Evolutionary conservation across 2,113 vertebrate species (phyloP).

Genomic region (Onychorhynchus coronatus): DNA sequence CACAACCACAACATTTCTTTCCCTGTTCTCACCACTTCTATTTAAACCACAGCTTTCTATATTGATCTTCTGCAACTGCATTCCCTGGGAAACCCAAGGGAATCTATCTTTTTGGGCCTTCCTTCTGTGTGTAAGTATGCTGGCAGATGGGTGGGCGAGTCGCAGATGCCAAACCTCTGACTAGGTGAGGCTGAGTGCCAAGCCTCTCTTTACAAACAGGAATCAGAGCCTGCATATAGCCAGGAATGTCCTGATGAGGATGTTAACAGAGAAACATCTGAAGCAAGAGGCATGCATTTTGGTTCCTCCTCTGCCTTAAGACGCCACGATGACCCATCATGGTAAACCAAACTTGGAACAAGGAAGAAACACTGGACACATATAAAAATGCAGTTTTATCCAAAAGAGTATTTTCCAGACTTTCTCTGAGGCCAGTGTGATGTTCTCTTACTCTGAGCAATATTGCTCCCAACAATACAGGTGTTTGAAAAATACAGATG

Average conservation of each 20-base stretch:
- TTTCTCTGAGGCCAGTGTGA: neutral
- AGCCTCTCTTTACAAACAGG: neutral
- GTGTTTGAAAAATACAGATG: neutral
- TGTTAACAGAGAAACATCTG: neutral
- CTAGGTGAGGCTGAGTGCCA: neutral
- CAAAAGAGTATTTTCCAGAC: neutral
- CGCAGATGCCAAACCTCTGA: neutral
- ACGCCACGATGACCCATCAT: neutral
- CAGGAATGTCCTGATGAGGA: neutral
- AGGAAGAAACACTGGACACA: neutral
- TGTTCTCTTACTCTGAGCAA: neutral
- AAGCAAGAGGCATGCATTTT: neutral
- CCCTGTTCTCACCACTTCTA: neutral
- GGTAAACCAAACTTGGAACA: neutral
- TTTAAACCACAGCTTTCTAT: neutral
- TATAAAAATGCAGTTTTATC: neutral
- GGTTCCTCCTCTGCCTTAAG: neutral
- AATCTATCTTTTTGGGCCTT: neutral
- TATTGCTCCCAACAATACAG: neutral
- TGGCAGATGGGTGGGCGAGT: neutral
- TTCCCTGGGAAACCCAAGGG: neutral
- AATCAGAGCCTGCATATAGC: neutral
- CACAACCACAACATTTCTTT: neutral
- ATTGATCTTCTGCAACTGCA: neutral
- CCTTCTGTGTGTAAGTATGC: neutral